phyloP scores from a whole-genome alignment of 2,888 invertebrate genomes.

The Drosophila phalerata region DNA sequence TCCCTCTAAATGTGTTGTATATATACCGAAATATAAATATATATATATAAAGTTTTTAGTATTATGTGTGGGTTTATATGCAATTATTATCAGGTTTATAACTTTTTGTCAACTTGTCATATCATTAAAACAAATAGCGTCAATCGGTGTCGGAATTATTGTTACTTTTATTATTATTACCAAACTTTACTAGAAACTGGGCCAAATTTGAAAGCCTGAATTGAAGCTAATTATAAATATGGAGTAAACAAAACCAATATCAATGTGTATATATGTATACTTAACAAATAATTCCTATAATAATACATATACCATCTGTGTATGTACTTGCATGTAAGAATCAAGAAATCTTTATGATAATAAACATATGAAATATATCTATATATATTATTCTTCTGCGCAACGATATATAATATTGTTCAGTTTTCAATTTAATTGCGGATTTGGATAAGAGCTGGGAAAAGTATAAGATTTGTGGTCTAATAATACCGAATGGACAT shows the following conservation, averaged over 20 bases:
- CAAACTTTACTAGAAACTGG: slow-evolving; percentile 34
- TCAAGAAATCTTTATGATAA: slow-evolving; percentile 55
- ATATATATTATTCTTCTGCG: slow-evolving; percentile 51
- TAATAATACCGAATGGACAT: not conserved
- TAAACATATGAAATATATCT: slow-evolving; percentile 66
- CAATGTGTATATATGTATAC: slow-evolving; percentile 60
- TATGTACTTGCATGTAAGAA: slow-evolving; percentile 32
- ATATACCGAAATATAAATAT: slow-evolving; percentile 16
- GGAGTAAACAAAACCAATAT: slow-evolving; percentile 29
- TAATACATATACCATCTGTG: not conserved
- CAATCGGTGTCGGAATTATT: slow-evolving; percentile 58
- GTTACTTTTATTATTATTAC: slow-evolving; percentile 14
- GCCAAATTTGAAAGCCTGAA: slow-evolving; percentile 2
- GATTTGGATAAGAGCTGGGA: not conserved
- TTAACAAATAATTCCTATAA: slow-evolving; percentile 41
- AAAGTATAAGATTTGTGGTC: not conserved
- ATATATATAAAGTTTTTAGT: slow-evolving; percentile 40
- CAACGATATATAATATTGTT: slow-evolving; percentile 29
- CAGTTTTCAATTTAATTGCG: not conserved
- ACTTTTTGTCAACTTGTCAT: slow-evolving; percentile 46
- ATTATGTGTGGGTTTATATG: slow-evolving; percentile 35
- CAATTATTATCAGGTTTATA: slow-evolving; percentile 37
- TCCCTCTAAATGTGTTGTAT: slow-evolving; percentile 53
- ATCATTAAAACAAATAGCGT: slow-evolving; percentile 55
- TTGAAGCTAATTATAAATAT: slow-evolving; percentile 21